Base-by-base conservation (phyloP, 2,888 invertebrate genomes). In the Phalera bucephala region DNA sequence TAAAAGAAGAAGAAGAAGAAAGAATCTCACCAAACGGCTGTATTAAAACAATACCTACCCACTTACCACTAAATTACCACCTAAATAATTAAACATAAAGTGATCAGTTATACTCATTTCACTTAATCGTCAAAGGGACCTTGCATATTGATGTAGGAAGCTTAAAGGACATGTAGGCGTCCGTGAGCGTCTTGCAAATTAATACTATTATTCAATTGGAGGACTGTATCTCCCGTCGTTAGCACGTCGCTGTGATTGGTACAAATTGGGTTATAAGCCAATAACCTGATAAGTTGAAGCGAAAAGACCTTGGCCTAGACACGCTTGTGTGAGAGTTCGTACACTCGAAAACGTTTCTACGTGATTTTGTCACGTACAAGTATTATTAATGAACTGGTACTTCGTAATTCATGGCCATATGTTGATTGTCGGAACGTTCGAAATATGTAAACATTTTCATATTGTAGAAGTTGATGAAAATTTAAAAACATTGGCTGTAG, bases 251-350 rank as follows among this genome's bases (percentile, higher is more conserved):
- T 22, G 34, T 34, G 45, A 55, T 48, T 52, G 42, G 40, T 39
- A 33, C 9, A 20, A 43, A 43, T 52, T 45, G 40, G 36, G 45
- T 43, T 45, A 40, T 39, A 37, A 49, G 39, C 29, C 38, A 52
- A 40, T 15, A 43, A 53, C 45, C 43, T 60, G 40, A 42, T n/a
- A 2, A 38, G 34, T 26, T 29, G 27, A 37, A 37, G 36, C 28
- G 21, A 46, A 33, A 43, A n/a, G 49, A 52, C 65, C 65, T 67
- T 67, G 62, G 49, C 49, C 51, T 55, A 52, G 51, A 54, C 48
- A 44, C 37, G 35, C 15, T 40, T 29, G 31, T 40, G 36, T 40
- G 33, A 15, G 33, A 40, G 17, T 17, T 3, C 34, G 38, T 10
- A 3, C 12, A 11, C 6, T 10, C 8, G 3, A 29, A 19, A 19